These are phyloP conservation scores for Hemistola chrysoprasaria DNA, from an alignment of 2,888 invertebrate genomes.

Conservation along the genomic window DNA sequence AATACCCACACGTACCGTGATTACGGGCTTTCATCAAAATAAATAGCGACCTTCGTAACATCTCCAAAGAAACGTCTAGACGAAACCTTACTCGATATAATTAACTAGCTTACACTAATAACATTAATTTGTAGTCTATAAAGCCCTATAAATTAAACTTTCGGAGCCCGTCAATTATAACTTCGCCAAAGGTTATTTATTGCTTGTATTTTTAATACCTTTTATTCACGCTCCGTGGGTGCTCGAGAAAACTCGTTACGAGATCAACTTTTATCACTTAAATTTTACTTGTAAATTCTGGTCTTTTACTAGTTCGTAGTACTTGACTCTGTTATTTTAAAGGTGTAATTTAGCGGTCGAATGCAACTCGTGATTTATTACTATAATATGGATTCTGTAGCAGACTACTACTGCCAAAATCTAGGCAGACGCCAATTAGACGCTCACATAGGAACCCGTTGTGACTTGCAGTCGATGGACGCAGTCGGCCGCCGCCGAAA, in stretches of 20 bases:
- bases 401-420: too few species aligned
- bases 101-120: constrained; percentile 14
- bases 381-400: too few species aligned
- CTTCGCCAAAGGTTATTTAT: constrained; percentile 18
- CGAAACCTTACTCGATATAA: constrained; percentile 11
- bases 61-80: constrained; percentile 21
- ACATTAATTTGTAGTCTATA: constrained; percentile 15
- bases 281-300: too few species aligned
- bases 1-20: background rate
- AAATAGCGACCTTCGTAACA: constrained; percentile 3
- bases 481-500: too few species aligned
- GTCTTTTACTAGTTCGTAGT: too few species aligned
- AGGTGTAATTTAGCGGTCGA: too few species aligned
- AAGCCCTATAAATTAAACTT: constrained; percentile 16
- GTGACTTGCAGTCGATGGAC: too few species aligned
- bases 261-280: constrained; percentile 7
- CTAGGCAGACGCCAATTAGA: too few species aligned
- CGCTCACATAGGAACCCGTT: too few species aligned
- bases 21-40: constrained; percentile 8
- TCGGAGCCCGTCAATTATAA: constrained; percentile 21
- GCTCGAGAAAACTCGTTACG: constrained; percentile 8
- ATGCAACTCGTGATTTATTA: too few species aligned
- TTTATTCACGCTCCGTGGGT: constrained; percentile 5
- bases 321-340: too few species aligned
- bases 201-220: constrained; percentile 6